Evolutionary conservation across 2,888 invertebrate genomes (phyloP).

Genomic region (Antitype chi): DNA sequence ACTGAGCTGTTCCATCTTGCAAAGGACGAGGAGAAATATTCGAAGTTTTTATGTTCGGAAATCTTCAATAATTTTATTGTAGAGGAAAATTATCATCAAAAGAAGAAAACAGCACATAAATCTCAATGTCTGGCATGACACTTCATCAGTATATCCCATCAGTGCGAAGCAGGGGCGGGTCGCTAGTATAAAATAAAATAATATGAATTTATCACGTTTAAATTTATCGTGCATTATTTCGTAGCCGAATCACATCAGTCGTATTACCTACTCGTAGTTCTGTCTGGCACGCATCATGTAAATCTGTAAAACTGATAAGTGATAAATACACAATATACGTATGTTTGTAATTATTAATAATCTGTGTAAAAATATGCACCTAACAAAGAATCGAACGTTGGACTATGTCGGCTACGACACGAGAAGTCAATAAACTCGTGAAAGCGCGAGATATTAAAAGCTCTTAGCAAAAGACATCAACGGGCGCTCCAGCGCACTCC

Average conservation of each 20-base stretch:
- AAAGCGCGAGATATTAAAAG: conserved; percentile 79
- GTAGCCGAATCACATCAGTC: not conserved
- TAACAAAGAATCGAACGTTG: conserved; percentile 23
- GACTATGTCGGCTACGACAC: conserved; percentile 40
- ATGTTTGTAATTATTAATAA: conserved; percentile 7
- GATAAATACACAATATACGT: not conserved
- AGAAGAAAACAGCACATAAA: not conserved
- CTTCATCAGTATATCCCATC: not conserved
- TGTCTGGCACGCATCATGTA: not conserved
- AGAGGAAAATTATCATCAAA: not conserved
- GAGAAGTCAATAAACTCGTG: conserved; percentile 82
- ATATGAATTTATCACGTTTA: not conserved
- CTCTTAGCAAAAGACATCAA: conserved; percentile 88
- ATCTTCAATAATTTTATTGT: not conserved
- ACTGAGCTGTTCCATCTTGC: not conserved
- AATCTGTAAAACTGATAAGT: not conserved
- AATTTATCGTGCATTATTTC: conserved; percentile 4
- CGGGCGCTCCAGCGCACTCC: conserved; percentile 77
- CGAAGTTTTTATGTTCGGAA: not conserved
- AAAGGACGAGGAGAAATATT: not conserved
- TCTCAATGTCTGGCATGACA: not conserved
- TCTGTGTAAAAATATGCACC: conserved; percentile 13
- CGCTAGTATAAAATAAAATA: not conserved
- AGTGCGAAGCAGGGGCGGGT: not conserved
- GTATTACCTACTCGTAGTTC: not conserved